Base-by-base conservation (phyloP, 2,113 vertebrate species). In the Cebidichthys violaceus region DNA sequence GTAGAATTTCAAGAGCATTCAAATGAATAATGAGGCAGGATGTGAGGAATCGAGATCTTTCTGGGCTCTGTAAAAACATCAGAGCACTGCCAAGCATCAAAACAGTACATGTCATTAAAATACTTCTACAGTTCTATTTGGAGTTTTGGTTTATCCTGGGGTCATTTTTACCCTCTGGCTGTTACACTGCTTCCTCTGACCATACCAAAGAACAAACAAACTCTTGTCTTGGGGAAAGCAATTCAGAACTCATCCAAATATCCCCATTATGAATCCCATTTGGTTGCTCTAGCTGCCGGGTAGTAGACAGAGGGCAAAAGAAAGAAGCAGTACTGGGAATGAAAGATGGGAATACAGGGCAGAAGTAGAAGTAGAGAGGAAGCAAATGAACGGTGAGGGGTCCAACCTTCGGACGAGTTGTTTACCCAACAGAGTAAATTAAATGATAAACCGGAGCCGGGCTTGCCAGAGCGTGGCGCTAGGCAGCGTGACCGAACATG, bases 361-460 rank as follows among this genome's bases (percentile, higher is more conserved):
- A 31, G 55, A 70, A 31, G 37, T 61, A 64, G 9, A 57, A 57
- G 55, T 39, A 77, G 27, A 70, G 67, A 62, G 60, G 31, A 85
- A 70, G 67, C 18, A 69, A 79, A 80, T 79, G 72, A 62, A 55
- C 8, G 1, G 35, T 22, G 18, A 81, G 54, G 72, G 79, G 62
- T 75, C 57, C 55, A 81, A 82, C 85, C 59, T 87, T 84, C 75
- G 60, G 77, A 89, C 64, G 10, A 69, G 15, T 66, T 83, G 77
- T 91, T 94, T 92, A 90, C 76, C 79, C 83, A 89, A 92, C 84
- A 85, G 81, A 90, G 77, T 84, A 81, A 92, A 89, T 87, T 82
- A 93, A 89, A 93, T 87, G 87, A 89, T 81, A 88, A 80, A 91
- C 79, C 52, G 10, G 43, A 89, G 88, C 29, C 20, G 17, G 74